Base-by-base conservation (phyloP, 2,113 vertebrate species). In the Orientallactaga bullata region DNA sequence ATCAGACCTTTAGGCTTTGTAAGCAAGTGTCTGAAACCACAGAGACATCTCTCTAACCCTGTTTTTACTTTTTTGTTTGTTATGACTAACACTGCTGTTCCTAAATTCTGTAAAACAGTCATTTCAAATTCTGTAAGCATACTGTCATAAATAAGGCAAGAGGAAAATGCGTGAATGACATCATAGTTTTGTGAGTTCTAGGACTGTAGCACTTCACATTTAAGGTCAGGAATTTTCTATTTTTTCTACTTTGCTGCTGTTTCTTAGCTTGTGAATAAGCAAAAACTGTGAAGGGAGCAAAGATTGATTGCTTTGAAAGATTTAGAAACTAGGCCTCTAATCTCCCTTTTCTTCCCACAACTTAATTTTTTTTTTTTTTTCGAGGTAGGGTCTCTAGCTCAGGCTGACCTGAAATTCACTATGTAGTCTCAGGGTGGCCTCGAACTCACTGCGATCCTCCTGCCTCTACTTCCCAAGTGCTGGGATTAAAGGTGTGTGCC, bases 291-390 rank as follows among this genome's bases (percentile, higher is more conserved):
- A 21, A 73, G 77, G 8, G 51, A 35, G 7, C 28, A 20, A 81
- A 65, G 32, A 71, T 30, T 84, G 35, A 79, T 37, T 61, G 39
- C 85, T 91, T 88, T 86, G n/a, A n/a, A 35, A 82, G 39, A 91
- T 55, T 78, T 91, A 69, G 68, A 89, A 95, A 84, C 60, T 23
- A 80, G 26, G 32, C 73, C 73, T 76, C n/a, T 79, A 78, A 6
- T 30, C 42, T 37, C 32, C n/a, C 16, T 83, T 7, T 39, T 88
- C 4, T 72, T n/a, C n/a, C n/a, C n/a, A n/a, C n/a, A n/a, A n/a
- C n/a, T n/a, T n/a, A n/a, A n/a, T n/a, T n/a, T n/a, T n/a, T n/a
- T n/a, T n/a, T n/a, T n/a, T n/a, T n/a, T n/a, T n/a, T n/a, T n/a
- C n/a, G n/a, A n/a, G n/a, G n/a, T n/a, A n/a, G n/a, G n/a, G n/a